These are phyloP conservation scores for Ceratina japonica DNA, from an alignment of 1,140 invertebrate genomes.

Conservation along the genomic window DNA sequence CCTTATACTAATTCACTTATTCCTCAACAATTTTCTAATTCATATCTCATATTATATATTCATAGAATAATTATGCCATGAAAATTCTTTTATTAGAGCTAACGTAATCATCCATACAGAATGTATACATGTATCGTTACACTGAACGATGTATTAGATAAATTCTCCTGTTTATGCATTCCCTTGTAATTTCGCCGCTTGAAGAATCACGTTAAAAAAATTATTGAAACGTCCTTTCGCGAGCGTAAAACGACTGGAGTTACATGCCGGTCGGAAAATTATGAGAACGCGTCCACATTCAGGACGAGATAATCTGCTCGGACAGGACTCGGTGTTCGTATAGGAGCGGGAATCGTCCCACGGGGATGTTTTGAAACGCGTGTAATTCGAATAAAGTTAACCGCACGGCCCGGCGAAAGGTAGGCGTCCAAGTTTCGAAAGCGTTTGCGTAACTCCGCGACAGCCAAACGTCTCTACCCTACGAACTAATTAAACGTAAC, in stretches of 20 bases:
- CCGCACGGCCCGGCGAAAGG: constrained; percentile 32
- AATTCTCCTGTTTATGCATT: neutral
- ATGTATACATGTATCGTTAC: too few species aligned
- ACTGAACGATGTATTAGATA: too few species aligned
- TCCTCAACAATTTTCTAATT: neutral
- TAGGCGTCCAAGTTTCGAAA: constrained; percentile 54
- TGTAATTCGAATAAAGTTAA: constrained; percentile 53
- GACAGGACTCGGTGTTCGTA: constrained; percentile 2
- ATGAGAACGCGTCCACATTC: constrained; percentile 6
- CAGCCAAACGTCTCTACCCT: constrained; percentile 47
- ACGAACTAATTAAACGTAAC: constrained; percentile 42
- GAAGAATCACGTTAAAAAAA: constrained; percentile 5
- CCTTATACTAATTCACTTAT: neutral
- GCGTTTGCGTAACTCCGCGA: constrained; percentile 5
- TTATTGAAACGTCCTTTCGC: neutral
- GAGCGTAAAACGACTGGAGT: neutral
- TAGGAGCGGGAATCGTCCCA: neutral
- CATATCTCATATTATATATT: neutral
- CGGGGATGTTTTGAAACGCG: constrained; percentile 52
- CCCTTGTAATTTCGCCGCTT: neutral
- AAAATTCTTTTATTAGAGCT: too few species aligned
- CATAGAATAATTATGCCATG: neutral
- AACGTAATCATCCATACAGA: too few species aligned
- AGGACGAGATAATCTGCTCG: constrained; percentile 31
- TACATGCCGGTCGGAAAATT: constrained; percentile 24